phyloP scores from a whole-genome alignment of 2,113 vertebrate species.

The Urocolius indicus region DNA sequence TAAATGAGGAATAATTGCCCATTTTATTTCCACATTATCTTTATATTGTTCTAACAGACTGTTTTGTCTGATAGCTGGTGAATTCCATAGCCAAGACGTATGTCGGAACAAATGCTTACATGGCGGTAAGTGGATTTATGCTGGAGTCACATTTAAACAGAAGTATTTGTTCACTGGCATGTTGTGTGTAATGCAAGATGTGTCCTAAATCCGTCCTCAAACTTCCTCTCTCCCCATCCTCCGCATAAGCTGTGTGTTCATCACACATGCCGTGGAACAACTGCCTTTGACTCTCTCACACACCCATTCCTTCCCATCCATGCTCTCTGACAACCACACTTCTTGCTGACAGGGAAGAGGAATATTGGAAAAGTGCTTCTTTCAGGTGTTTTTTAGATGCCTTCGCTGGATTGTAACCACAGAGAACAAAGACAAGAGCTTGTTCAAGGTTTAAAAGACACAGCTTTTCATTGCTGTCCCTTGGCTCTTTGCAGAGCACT shows the following conservation, averaged over 20 bases:
- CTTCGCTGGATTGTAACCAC: neutral
- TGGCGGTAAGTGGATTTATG: constrained; percentile 91
- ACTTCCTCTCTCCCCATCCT: neutral
- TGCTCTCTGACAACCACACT: fast-evolving
- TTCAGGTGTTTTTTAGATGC: neutral
- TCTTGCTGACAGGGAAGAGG: neutral
- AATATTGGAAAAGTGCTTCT: neutral
- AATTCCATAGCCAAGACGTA: constrained; percentile 99
- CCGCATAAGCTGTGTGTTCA: neutral
- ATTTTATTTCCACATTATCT: constrained; percentile 86
- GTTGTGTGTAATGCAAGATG: neutral
- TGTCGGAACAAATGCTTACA: constrained; percentile 98
- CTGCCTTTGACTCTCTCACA: neutral
- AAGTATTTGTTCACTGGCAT: constrained; percentile 26
- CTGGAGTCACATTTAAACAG: constrained; percentile 54
- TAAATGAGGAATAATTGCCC: constrained; percentile 89
- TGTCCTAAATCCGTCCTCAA: neutral
- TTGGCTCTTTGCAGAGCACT: neutral
- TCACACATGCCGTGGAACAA: fast-evolving
- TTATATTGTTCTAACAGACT: constrained; percentile 85
- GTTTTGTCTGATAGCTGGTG: constrained; percentile 91
- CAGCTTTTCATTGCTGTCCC: neutral
- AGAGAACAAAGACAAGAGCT: neutral
- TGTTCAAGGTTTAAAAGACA: fast-evolving
- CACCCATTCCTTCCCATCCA: neutral